These are phyloP conservation scores for Pedetes capensis DNA, from an alignment of 2,113 vertebrate genomes.

Conservation along the genomic window DNA sequence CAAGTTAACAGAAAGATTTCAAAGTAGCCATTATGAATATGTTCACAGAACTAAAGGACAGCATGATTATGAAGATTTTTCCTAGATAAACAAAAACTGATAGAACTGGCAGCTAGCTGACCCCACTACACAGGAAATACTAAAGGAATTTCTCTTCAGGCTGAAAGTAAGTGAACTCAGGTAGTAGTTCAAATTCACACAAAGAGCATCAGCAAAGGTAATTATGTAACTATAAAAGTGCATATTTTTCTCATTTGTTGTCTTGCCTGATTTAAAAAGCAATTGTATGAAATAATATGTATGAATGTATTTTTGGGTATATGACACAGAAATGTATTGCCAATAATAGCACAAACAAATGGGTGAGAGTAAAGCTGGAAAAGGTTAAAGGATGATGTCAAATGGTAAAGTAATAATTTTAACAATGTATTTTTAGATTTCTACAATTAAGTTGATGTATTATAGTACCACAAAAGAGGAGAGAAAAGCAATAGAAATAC, in stretches of 20 bases:
- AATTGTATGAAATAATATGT: conserved; percentile 5
- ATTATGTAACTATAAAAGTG: not conserved
- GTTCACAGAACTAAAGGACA: conserved; percentile 38
- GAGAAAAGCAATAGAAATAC: not conserved
- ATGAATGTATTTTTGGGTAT: not conserved
- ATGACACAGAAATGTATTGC: not conserved
- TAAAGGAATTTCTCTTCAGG: not conserved
- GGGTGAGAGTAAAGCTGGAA: not conserved
- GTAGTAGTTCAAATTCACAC: not conserved
- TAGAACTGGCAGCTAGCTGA: not conserved
- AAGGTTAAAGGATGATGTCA: not conserved
- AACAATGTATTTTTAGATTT: not conserved
- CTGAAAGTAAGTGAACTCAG: not conserved
- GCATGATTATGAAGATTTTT: not conserved
- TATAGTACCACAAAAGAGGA: not conserved
- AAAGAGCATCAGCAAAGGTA: not conserved
- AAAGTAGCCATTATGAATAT: not conserved
- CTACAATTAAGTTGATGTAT: not conserved
- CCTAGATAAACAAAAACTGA: not conserved
- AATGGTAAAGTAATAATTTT: not conserved
- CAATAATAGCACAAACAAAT: not conserved
- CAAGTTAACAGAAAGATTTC: conserved; percentile 37
- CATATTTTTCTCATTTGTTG: not conserved
- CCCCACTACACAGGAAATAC: not conserved
- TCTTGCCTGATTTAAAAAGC: conserved; percentile 20